Evolutionary conservation across 1,140 invertebrate species (phyloP).

Genomic region (Eurosta solidaginis): DNA sequence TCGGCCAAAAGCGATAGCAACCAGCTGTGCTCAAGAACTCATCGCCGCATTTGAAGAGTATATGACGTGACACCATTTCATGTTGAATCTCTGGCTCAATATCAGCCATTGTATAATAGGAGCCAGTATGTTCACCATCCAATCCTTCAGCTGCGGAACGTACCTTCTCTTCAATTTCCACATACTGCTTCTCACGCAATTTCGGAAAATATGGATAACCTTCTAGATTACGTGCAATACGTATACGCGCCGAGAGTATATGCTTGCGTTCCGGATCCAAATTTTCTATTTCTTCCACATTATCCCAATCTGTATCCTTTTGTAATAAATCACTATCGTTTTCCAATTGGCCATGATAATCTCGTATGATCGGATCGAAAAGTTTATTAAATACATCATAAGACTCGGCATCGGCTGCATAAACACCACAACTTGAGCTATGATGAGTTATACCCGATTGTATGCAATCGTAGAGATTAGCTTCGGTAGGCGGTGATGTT

Average conservation of each 20-base stretch:
- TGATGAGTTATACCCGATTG: conserved; percentile 70
- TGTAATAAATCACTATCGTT: conserved; percentile 64
- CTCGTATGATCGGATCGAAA: conserved; percentile 79
- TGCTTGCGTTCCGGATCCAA: conserved; percentile 73
- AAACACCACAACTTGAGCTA: conserved; percentile 70
- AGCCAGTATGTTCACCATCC: conserved; percentile 68
- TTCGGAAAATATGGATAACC: conserved; percentile 80
- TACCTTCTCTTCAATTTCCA: conserved; percentile 52
- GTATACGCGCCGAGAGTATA: conserved; percentile 76
- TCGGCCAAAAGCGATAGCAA: conserved; percentile 78
- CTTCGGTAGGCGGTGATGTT: conserved; percentile 63
- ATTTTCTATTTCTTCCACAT: conserved; percentile 69
- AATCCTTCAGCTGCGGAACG: conserved; percentile 47
- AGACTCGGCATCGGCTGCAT: conserved; percentile 74
- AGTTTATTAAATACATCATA: conserved; percentile 72
- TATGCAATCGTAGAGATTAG: conserved; percentile 68
- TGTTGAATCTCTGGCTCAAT: conserved; percentile 73
- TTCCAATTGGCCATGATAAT: conserved; percentile 73
- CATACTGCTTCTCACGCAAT: conserved; percentile 70
- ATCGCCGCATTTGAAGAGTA: conserved; percentile 80
- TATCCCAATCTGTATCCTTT: conserved; percentile 69
- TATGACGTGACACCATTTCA: conserved; percentile 77
- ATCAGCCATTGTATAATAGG: conserved; percentile 71
- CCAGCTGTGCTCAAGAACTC: conserved; percentile 72
- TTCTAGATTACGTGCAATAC: conserved; percentile 71